Evolutionary conservation across 2,113 vertebrate species (phyloP), one percentile per base, ranked within the genome.

Genomic region (Eretmochelys imbricata): DNA sequence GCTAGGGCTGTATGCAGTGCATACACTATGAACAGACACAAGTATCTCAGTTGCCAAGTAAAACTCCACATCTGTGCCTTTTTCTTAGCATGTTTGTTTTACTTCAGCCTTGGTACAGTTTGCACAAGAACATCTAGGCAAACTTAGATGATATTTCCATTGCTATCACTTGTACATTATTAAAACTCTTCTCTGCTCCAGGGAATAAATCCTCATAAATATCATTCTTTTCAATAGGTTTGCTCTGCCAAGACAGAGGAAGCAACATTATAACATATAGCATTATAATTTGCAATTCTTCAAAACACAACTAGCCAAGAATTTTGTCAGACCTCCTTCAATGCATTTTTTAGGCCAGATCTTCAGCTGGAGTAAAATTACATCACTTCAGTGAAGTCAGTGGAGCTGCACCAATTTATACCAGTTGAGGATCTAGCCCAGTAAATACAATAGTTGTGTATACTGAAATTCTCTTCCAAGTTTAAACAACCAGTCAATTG

Each of bases 71-170:
- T 89, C 59, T 16, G 22, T 14, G 1, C 10, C 12, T 80, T 85
- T 91, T 22, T 91, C 86, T 42, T 22, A 88, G 22, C 89, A 53
- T 83, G 87, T 93, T 93, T 89, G 50, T 75, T 92, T 96, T 89
- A 96, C 78, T 65, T 95, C 62, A 9, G 3, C 22, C 42, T 94
- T 55, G 93, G 84, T 89, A 92, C 72, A 86, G 55, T 42, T 84
- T 88, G 78, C 87, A 96, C 91, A 62, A 82, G 80, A 80, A 78
- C 93, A 95, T 83, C 62, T 79, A 95, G 87, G 83, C 31, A 91
- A 93, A 93, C 8, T 94, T 51, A 13, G 83, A 93, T 95, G 95
- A 38, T 75, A 90, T 97, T 95, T 95, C 96, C 85, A 95, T 94
- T 88, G 92, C 57, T 95, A 94, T 85, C 89, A 80, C 75, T 87